Base-by-base conservation (phyloP, 2,113 vertebrate genomes). In the Burhinus oedicnemus region DNA sequence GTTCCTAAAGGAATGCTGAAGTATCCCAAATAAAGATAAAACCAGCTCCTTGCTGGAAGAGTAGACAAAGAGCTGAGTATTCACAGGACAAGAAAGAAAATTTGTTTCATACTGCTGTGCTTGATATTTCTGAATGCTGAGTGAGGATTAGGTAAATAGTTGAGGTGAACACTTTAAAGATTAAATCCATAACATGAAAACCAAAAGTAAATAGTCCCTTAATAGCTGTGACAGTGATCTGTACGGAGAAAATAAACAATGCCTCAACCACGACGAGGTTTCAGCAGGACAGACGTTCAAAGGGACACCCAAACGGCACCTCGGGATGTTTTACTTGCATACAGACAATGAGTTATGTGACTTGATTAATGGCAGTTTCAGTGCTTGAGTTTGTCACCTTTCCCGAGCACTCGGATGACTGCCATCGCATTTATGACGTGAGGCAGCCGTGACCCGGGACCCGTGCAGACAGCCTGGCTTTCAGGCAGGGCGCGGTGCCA, bases 391-490 rank as follows among this genome's bases (percentile, higher is more conserved):
- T 54, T 64, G 54, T 64, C 83, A 78, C 72, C 72, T 87, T 65
- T 87, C 58, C 52, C 0, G 3, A 78, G 38, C 58, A 12, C 58
- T 34, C 3, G 3, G 42, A 4, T 36, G 57, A 51, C 71, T 74
- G 61, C n/a, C 62, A 27, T 7, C 3, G 4, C 14, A 0, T 30
- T 44, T 47, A 38, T 32, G 2, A 44, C 19, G 52, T 0, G 42
- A n/a, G 64, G 89, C 68, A 65, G 84, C 27, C 4, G 7, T 1
- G 14, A n/a, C 20, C 49, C 2, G 3, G 57, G 83, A 49, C 21
- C 20, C 8, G 47, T 4, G 61, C 36, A 26, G 66, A 2, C 55
- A 57, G 66, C 54, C 42, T 22, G 40, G 72, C 36, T 45, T n/a
- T 27, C 29, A 3, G 68, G 54, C 42, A 66, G 65, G 64, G 55